These are phyloP conservation scores for Gryllus longicercus DNA, from an alignment of 2,888 invertebrate genomes.

Conservation along the genomic window DNA sequence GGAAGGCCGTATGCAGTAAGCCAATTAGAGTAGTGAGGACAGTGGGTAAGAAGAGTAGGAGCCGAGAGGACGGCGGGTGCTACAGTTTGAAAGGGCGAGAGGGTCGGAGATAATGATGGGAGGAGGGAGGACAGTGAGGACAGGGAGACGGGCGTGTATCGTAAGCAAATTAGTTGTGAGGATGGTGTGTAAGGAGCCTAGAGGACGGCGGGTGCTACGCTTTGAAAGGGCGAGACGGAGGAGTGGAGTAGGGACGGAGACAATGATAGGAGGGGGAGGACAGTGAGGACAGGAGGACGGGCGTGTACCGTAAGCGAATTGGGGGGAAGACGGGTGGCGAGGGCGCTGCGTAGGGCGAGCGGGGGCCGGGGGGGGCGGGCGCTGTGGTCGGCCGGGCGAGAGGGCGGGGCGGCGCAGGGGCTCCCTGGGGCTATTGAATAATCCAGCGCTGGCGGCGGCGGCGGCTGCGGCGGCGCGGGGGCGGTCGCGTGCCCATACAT, in stretches of 20 bases:
- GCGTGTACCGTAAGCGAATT: no score
- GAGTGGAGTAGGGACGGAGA: no score
- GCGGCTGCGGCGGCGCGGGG: not conserved
- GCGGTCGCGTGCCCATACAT: slow-evolving; percentile 9
- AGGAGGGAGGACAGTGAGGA: no score
- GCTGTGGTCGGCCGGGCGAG: no score
- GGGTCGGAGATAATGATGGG: no score
- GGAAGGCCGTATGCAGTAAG: not conserved
- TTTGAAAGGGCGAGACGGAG: not conserved
- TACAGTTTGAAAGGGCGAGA: not conserved
- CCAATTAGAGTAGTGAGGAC: not conserved
- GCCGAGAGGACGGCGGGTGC: not conserved
- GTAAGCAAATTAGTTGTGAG: not conserved
- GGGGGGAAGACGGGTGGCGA: no score
- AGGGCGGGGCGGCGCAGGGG: no score
- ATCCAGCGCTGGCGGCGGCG: not conserved
- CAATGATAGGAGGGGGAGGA: no score
- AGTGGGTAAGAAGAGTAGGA: not conserved
- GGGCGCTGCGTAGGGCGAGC: no score
- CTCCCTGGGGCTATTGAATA: no score
- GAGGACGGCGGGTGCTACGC: not conserved
- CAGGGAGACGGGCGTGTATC: not conserved
- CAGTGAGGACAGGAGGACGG: no score
- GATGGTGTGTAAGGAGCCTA: not conserved
- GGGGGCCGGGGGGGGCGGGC: no score